Evolutionary conservation across 2,888 invertebrate species (phyloP).

Genomic region (Daptonema setosum): DNA sequence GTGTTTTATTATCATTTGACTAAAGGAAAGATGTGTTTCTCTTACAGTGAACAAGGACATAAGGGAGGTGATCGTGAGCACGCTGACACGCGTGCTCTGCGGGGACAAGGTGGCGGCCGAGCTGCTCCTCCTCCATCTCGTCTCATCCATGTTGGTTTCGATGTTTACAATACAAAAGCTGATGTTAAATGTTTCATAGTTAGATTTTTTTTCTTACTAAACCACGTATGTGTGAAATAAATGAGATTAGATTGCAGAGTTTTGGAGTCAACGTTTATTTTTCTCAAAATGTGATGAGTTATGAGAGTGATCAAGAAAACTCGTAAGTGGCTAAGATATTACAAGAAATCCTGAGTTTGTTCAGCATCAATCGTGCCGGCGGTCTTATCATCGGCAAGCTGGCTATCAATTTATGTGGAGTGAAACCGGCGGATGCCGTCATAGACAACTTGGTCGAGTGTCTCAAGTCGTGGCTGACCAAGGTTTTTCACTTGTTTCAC

Average conservation of each 20-base stretch:
- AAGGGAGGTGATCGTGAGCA: too few species aligned
- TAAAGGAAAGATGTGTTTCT: too few species aligned
- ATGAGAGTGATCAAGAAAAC: too few species aligned
- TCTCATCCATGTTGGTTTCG: not conserved
- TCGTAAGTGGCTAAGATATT: too few species aligned
- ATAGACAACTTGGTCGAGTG: not conserved
- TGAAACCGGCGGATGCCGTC: not conserved
- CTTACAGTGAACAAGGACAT: too few species aligned
- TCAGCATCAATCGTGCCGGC: not conserved
- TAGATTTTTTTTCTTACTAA: too few species aligned
- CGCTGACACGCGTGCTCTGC: not conserved
- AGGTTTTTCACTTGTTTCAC: not conserved
- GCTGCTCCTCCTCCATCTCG: not conserved
- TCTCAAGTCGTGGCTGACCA: not conserved
- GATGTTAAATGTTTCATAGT: too few species aligned
- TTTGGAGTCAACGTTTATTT: too few species aligned
- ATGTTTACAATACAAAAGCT: too few species aligned
- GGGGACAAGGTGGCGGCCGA: not conserved
- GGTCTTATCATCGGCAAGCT: not conserved
- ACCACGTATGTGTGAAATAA: too few species aligned
- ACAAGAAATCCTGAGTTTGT: not conserved
- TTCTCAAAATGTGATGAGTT: not conserved
- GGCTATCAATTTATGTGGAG: not conserved
- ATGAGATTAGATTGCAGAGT: too few species aligned
- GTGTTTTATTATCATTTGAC: too few species aligned